Evolutionary conservation across 2,797 vertebrate species (phyloP), one percentile per base, ranked within the genome.

Genomic region (Gadopsis bispinosus): DNA sequence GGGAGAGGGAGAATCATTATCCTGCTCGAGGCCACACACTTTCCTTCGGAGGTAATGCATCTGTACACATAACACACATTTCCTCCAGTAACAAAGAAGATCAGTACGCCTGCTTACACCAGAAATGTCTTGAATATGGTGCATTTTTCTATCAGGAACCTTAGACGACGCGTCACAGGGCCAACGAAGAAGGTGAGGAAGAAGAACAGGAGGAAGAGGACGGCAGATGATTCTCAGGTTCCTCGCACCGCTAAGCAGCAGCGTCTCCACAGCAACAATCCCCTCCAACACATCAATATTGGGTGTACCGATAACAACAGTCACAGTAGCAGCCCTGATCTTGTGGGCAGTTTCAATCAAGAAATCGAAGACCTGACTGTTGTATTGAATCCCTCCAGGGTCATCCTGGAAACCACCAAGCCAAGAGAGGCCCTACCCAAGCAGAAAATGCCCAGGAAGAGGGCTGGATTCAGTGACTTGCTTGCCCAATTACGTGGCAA

Each of bases 11-110:
- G 17, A 48, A 4, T 48, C 63, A 4, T 8, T 74, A 5, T 3
- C 26, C 43, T 94, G 93, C 70, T 79, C 22, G 0, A 91, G 90
- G 67, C 78, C 74, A 0, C 92, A 89, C 66, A 0, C 47, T 17
- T 93, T 91, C 75, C 89, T 94, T 7, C 79, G 72, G 58, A 93
- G 93, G 93, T 94, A 76, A 83, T 1, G 0, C 5, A 19, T 26
- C n/a, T 20, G 1, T 17, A 1, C 22, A 14, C 20, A 29, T 1
- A 43, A 19, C 26, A 17, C n/a, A 26, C 8, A 3, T 47, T 50
- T 39, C 9, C 41, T 22, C 10, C 16, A 37, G 17, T 1, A 22
- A 5, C 37, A 71, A 33, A 67, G 26, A 41, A 22, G 37, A 26
- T 20, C 9, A 22, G 4, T 22, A 19, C 2, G 4, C 5, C 31